Base-by-base conservation (phyloP, 2,888 invertebrate genomes). In the Rhabditoides inermis region DNA sequence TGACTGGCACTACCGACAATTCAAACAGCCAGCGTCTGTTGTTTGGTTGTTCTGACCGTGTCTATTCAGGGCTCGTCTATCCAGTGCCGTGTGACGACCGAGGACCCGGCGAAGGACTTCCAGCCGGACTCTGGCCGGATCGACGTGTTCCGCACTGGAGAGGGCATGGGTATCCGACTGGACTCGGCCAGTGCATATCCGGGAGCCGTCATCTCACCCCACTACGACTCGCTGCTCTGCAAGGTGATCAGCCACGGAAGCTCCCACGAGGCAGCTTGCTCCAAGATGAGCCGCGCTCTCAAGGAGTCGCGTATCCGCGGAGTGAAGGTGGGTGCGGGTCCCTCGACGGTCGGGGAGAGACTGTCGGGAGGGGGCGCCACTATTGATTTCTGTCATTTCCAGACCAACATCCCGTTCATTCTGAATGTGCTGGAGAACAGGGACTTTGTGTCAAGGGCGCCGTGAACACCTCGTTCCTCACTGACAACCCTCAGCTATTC, bases 101-200 rank as follows among this genome's bases (percentile, higher is more conserved):
- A 98, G 79, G 94, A 98, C 78, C 94, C 95, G 0, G 89, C 88
- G 0, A 89, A 90, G 70, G 86, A 84, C 76, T 95, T 95, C 83
- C 92, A 94, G 77, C 95, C 95, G 0, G 94, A 92, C 76, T 90
- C 89, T 0, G 95, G 95, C 18, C 85, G 94, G 72, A 87, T 95
- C 64, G 94, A 95, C 80, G 82, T 82, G 15, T 83, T 82, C 75
- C 84, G 94, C 56, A 90, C 90, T 49, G 95, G 94, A 41, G 94
- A 95, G 77, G 95, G 95, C 68, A 94, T 95, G 90, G 95, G 95
- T 20, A 95, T 98, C 63, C 87, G 95, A 73, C 82, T 95, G 59
- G 95, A 95, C 79, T 86, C 90, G 1, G 94, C 94, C 0, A n/a
- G n/a, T n/a, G 91, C 90, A 0, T 95, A 88, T 79, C 87, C 91